Evolutionary conservation across 2,113 vertebrate species (phyloP), one percentile per base, ranked within the genome.

Genomic region (Psilopsiagon aymara): DNA sequence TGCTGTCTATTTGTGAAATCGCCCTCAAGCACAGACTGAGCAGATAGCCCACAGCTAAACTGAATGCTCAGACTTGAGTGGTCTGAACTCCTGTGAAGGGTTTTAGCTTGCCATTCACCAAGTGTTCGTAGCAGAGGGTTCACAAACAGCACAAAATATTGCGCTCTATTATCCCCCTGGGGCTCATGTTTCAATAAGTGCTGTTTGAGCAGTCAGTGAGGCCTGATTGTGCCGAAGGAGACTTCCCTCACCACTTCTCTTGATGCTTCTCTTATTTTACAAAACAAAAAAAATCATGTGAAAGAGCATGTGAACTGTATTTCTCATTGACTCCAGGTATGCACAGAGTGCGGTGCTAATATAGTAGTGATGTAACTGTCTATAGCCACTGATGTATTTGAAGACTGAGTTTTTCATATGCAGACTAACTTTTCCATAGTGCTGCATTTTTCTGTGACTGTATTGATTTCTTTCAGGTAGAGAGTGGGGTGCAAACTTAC

Each of bases 321-420:
- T 82, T 87, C 17, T 43, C 11, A 7, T 24, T 59, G 55, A 49
- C 28, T 81, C 35, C 41, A 57, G 41, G 17, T 63, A 10, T 3
- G 37, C 12, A 27, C 8, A 2, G 41, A 67, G n/a, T 67, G 46
- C 2, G 1, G 28, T 78, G 55, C 43, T 53, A 4, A 33, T 47
- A 25, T 13, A 46, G 27, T 25, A 73, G 28, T 17, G 47, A 17
- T 12, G 14, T 16, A 31, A 24, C 27, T 43, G 11, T 33, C 13
- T 67, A n/a, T 53, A 52, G 3, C 3, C 18, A 29, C 41, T 28
- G 25, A 24, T 0, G 0, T 43, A 16, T 80, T 82, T 73, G 66
- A 73, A 90, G 35, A 24, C 33, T 17, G 29, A 49, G 14, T 44
- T 92, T 78, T 59, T 11, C 59, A 55, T 60, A 35, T n/a, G 10